Conservation (phyloP, 2,888 invertebrate genomes). For the Lampropteryx suffumata region DNA sequence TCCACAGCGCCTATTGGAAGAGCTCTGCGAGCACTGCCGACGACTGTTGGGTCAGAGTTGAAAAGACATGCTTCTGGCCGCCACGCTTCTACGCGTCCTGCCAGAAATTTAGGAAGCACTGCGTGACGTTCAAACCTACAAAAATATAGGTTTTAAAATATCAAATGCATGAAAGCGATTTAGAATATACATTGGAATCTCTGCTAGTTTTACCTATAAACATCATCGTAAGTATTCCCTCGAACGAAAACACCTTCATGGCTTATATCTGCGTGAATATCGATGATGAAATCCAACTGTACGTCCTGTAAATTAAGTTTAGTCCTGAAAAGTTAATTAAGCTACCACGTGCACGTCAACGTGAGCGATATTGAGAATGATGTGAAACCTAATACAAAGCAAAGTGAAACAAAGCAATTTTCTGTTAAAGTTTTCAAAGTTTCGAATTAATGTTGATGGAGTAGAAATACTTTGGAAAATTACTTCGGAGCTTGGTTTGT, state of each 20-base stretch:
- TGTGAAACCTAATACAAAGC: background rate
- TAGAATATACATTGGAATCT: background rate
- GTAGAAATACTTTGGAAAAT: too few relatives aligned
- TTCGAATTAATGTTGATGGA: too few relatives aligned
- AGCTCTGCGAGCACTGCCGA: constrained; percentile 93
- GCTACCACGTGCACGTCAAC: too few relatives aligned
- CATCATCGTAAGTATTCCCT: constrained; percentile 96
- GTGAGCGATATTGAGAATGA: too few relatives aligned
- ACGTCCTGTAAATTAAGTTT: constrained; percentile 50
- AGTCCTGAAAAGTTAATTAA: too few relatives aligned
- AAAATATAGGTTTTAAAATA: too few relatives aligned
- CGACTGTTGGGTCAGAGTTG: constrained; percentile 93
- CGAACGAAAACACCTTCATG: constrained; percentile 97
- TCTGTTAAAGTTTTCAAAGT: background rate
- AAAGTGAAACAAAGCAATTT: background rate
- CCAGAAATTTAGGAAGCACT: constrained; percentile 95
- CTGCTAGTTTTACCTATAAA: constrained; percentile 78
- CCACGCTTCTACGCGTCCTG: constrained; percentile 95
- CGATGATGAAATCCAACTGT: constrained; percentile 96
- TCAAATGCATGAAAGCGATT: too few relatives aligned
- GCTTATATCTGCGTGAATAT: constrained; percentile 96
- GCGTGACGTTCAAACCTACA: constrained; percentile 96
- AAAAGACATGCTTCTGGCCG: constrained; percentile 93
- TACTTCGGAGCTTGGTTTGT: too few relatives aligned
- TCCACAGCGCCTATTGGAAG: constrained; percentile 89